Percentiles rank a stretch among this genome's conserved stretches.
Evolutionary conservation across 2,888 invertebrate species (phyloP).

Genomic region (Oxytorus armatus): DNA sequence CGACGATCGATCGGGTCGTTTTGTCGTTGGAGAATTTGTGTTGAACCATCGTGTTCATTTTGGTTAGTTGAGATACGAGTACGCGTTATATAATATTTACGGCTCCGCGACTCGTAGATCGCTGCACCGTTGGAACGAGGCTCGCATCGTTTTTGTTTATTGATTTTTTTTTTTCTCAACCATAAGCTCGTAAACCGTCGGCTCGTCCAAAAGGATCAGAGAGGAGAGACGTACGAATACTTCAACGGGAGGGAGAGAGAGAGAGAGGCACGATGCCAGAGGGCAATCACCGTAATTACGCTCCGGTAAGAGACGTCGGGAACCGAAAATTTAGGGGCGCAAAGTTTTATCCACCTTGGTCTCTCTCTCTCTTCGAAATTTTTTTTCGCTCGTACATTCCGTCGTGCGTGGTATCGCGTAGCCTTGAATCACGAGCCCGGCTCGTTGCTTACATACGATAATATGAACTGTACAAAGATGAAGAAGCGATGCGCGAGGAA

Average conservation of each 20-base stretch:
- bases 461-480: neutral
- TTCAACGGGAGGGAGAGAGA: conserved; percentile 6
- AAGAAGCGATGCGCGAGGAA: neutral
- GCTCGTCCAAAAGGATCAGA: conserved; percentile 57
- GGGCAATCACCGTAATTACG: conserved; percentile 77
- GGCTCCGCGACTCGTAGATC: neutral
- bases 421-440: conserved; percentile 51
- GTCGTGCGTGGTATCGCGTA: conserved; percentile 1
- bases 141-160: neutral
- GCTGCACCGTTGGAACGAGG: neutral
- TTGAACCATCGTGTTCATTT: no score
- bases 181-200: conserved; percentile 45
- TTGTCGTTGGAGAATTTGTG: no score
- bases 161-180: conserved; percentile 7
- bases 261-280: conserved; percentile 52
- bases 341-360: neutral
- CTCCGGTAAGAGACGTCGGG: conserved; percentile 73
- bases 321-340: conserved; percentile 62
- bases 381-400: conserved; percentile 30
- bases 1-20: no score
- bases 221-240: conserved; percentile 45
- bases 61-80: no score
- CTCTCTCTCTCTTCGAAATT: conserved; percentile 5
- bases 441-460: conserved; percentile 22
- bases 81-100: neutral